Conservation (phyloP, 2,797 vertebrate genomes). For the Thamnophis elegans region DNA sequence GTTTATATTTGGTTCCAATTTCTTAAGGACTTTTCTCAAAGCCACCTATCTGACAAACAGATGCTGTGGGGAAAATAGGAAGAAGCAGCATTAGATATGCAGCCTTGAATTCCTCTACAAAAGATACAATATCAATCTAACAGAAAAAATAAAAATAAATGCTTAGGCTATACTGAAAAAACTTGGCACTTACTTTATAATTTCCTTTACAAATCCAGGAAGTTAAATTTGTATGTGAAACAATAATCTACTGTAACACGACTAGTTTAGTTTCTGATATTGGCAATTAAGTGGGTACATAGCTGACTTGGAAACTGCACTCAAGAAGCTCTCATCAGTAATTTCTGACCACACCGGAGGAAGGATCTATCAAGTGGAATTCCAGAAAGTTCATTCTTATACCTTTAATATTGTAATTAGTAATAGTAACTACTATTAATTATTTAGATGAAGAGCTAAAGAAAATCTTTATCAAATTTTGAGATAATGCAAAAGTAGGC, state of each 20-base stretch:
- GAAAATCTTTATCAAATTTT: not conserved
- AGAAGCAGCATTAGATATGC: not conserved
- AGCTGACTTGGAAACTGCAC: not conserved
- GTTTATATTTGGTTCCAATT: not conserved
- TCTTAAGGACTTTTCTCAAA: not conserved
- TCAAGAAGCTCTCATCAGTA: not conserved
- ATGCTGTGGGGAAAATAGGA: not conserved
- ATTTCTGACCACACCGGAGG: not conserved
- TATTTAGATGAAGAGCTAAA: not conserved
- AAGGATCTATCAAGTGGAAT: not conserved
- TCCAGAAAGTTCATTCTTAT: not conserved
- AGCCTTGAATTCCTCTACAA: not conserved
- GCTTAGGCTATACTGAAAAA: not conserved
- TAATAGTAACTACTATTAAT: not conserved
- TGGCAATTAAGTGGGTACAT: not conserved
- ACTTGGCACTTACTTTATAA: not conserved
- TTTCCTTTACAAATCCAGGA: not conserved
- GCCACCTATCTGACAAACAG: not conserved
- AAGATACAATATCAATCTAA: not conserved
- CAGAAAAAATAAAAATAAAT: not conserved
- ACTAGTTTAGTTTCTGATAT: not conserved
- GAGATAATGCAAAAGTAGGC: not conserved
- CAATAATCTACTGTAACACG: not conserved
- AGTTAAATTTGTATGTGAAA: not conserved
- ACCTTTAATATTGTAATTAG: not conserved